These are phyloP conservation scores for Brachionus rubens DNA, from an alignment of 1,140 invertebrate genomes.

Conservation along the genomic window DNA sequence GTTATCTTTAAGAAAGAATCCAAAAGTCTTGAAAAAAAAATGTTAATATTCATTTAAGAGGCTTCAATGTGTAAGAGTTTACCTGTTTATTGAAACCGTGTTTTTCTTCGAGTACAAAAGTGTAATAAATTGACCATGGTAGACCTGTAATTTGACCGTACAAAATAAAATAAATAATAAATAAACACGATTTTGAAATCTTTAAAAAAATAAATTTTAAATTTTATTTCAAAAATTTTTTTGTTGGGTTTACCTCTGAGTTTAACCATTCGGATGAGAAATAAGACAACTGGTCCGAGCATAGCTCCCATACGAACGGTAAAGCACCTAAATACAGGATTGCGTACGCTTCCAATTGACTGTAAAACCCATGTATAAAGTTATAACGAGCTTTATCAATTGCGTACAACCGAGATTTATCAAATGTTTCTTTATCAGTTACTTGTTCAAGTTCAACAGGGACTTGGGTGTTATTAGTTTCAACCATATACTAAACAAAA, in stretches of 20 bases:
- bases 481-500: conserved; percentile 12
- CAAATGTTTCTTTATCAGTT: conserved; percentile 19
- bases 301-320: conserved; percentile 28
- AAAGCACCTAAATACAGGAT: conserved; percentile 10
- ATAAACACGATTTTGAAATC: conserved; percentile 11
- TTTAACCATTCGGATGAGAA: background rate
- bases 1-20: conserved; percentile 91
- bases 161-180: conserved; percentile 1
- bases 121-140: conserved; percentile 82
- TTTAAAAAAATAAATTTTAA: background rate
- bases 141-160: conserved; percentile 64
- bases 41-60: background rate
- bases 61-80: conserved; percentile 41
- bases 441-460: background rate
- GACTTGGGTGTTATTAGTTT: background rate
- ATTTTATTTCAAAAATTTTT: background rate
- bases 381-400: conserved; percentile 23
- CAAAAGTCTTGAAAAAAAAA: conserved; percentile 68
- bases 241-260: conserved; percentile 4
- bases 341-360: conserved; percentile 10
- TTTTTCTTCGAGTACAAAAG: conserved; percentile 90
- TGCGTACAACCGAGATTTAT: conserved; percentile 23
- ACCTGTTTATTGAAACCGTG: conserved; percentile 97
- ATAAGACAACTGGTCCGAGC: background rate
- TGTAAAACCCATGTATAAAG: background rate